Conservation (phyloP, 64 coral and sea anemone genomes). For the Pocillopora damicornis region DNA sequence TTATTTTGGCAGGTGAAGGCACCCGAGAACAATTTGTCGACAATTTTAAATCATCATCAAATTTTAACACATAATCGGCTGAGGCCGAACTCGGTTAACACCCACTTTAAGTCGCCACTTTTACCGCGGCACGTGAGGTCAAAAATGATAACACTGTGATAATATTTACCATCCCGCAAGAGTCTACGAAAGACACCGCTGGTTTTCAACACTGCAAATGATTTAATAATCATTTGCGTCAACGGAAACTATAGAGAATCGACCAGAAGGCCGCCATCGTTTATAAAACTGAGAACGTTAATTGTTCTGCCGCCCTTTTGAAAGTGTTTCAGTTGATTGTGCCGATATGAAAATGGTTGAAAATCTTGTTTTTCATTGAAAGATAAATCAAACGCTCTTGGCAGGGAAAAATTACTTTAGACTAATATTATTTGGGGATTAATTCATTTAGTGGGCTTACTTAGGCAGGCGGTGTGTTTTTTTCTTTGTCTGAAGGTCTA, state of each 20-base stretch:
- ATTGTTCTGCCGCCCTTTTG: neutral
- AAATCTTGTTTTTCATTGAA: neutral
- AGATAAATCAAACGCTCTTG: neutral
- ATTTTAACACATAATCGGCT: too few species aligned
- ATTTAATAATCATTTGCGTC: neutral
- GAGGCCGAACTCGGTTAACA: too few species aligned
- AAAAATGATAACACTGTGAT: neutral
- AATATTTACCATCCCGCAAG: neutral
- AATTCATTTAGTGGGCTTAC: neutral
- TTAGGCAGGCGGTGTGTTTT: neutral
- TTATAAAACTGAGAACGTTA: neutral
- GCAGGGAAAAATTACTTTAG: conserved; percentile 5
- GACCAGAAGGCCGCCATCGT: neutral
- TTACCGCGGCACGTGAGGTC: neutral
- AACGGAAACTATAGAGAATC: neutral
- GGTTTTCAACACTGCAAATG: neutral
- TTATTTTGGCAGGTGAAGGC: too few species aligned
- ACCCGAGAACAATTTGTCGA: too few species aligned
- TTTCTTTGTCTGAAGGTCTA: neutral
- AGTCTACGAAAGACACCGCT: neutral
- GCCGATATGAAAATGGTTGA: too few species aligned
- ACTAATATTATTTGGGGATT: neutral
- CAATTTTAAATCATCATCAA: too few species aligned
- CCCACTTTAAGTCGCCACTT: too few species aligned
- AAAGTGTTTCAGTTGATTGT: neutral